These are phyloP conservation scores for Aurelia coerulea DNA, from an alignment of 30 jellyfish, hydroid and myxozoan genomes.

Conservation along the genomic window DNA sequence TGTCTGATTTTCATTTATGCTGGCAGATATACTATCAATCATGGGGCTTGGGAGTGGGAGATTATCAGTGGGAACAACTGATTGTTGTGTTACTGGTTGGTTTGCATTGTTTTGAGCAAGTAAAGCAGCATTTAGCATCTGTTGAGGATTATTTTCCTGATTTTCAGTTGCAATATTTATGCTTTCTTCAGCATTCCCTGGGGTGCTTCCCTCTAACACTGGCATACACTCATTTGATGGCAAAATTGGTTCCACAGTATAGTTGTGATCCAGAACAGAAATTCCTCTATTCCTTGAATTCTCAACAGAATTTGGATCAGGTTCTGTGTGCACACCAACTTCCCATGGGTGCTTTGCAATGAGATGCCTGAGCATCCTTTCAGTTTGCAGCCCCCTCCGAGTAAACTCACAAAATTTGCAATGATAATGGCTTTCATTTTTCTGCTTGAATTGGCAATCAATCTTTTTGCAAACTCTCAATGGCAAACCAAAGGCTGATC, in stretches of 20 bases:
- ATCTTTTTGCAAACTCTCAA: conserved; percentile 15
- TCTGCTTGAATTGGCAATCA: conserved; percentile 19
- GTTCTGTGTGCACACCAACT: conserved; percentile 3
- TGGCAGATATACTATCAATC: background rate
- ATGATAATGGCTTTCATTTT: conserved; percentile 36
- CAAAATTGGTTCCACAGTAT: background rate
- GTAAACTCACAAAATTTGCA: conserved; percentile 40
- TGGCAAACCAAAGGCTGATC: background rate
- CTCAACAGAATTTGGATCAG: conserved; percentile 15
- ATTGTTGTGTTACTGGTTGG: background rate
- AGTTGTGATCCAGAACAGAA: conserved; percentile 40
- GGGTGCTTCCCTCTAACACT: background rate
- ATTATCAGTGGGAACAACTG: background rate
- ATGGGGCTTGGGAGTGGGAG: background rate
- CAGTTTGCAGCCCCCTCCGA: conserved; percentile 8
- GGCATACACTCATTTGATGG: conserved; percentile 7
- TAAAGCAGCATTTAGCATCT: background rate
- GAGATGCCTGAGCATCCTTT: conserved; percentile 8
- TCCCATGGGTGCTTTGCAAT: background rate
- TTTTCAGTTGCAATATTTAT: background rate
- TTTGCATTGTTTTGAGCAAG: background rate
- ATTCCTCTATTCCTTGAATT: background rate
- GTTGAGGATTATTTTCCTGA: conserved; percentile 7
- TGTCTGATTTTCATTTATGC: background rate
- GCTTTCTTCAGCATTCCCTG: background rate